These are phyloP conservation scores for Drosophila nannoptera DNA, from an alignment of 1,140 invertebrate genomes.

Conservation along the genomic window DNA sequence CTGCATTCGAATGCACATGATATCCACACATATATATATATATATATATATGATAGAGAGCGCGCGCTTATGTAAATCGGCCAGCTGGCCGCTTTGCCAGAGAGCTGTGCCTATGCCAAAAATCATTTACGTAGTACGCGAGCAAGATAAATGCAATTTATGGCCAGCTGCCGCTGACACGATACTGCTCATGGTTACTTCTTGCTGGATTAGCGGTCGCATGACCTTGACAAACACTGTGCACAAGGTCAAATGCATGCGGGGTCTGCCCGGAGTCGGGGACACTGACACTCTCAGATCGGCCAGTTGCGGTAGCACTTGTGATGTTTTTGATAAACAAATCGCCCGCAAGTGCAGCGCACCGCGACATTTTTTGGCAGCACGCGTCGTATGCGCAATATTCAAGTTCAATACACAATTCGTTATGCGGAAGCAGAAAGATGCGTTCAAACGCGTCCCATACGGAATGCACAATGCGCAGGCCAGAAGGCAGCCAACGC, in stretches of 20 bases:
- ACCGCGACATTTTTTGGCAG: slow-evolving; percentile 42
- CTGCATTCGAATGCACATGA: slow-evolving; percentile 7
- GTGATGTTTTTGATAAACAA: slow-evolving; percentile 25
- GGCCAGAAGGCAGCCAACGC: not conserved
- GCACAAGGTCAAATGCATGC: slow-evolving; percentile 32
- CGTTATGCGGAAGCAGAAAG: slow-evolving; percentile 40
- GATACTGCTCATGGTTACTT: slow-evolving; percentile 12
- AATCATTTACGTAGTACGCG: slow-evolving; percentile 33
- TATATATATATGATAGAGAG: slow-evolving; percentile 26
- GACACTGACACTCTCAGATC: not conserved
- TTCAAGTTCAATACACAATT: slow-evolving; percentile 50
- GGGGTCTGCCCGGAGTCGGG: not conserved
- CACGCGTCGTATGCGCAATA: slow-evolving; percentile 60
- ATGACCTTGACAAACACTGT: slow-evolving; percentile 34
- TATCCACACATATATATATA: too few species aligned
- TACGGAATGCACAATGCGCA: not conserved
- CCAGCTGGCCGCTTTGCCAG: slow-evolving; percentile 15
- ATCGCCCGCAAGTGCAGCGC: slow-evolving; percentile 36
- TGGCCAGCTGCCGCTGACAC: slow-evolving; percentile 9
- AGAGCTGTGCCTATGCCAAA: slow-evolving; percentile 35
- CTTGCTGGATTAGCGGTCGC: slow-evolving; percentile 26
- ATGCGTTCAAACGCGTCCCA: slow-evolving; percentile 9
- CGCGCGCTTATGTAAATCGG: slow-evolving; percentile 40
- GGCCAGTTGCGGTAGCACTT: not conserved
- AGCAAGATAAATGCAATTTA: slow-evolving; percentile 33